Conservation (phyloP, 2,797 vertebrate species). For the Sternotherus odoratus region DNA sequence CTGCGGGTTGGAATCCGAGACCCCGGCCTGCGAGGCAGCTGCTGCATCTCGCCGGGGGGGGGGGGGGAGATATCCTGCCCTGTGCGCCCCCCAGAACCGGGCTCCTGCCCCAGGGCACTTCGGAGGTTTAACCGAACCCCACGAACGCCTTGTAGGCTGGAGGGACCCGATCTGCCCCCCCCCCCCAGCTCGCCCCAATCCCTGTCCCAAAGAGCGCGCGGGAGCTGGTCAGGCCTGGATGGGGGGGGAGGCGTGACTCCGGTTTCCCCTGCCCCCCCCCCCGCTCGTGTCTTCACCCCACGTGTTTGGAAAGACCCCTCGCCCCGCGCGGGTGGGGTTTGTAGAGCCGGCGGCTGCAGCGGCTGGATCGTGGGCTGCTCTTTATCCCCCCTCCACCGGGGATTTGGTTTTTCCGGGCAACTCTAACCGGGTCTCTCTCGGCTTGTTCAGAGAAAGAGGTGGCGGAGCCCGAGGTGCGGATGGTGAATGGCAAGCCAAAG, state of each 20-base stretch:
- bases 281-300: no score
- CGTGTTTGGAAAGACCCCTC: no score
- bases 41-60: not conserved
- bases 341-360: not conserved
- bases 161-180: not conserved
- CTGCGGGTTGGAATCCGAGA: not conserved
- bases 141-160: not conserved
- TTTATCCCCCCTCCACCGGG: not conserved
- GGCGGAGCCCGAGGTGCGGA: conserved; percentile 94
- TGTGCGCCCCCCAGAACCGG: not conserved
- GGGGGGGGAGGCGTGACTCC: not conserved
- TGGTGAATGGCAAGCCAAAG: conserved; percentile 99
- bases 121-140: not conserved
- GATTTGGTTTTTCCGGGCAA: not conserved
- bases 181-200: no score
- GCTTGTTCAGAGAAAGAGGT: conserved; percentile 91
- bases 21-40: not conserved
- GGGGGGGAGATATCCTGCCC: not conserved
- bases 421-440: conserved; percentile 6
- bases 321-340: not conserved
- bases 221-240: not conserved
- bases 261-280: not conserved
- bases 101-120: not conserved
- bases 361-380: no score
- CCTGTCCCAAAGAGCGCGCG: no score